Conservation (phyloP, 2,113 vertebrate species). For the Brachirus orientalis region DNA sequence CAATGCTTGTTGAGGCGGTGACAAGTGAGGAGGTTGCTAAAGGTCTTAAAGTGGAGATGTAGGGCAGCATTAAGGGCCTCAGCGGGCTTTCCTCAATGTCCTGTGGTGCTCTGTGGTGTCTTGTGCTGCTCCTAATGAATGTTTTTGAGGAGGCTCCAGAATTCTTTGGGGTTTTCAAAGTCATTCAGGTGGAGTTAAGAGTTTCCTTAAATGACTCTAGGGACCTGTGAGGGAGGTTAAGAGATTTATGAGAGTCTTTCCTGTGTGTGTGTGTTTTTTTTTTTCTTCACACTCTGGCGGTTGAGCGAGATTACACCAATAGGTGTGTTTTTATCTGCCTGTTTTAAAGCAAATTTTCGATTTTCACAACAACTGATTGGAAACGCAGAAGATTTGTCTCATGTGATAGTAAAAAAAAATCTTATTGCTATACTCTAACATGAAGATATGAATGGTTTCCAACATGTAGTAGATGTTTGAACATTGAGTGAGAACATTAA, state of each 20-base stretch:
- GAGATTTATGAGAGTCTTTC: background rate
- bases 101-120: background rate
- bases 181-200: background rate
- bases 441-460: too few species aligned
- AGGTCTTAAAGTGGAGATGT: background rate
- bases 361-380: too few species aligned
- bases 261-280: background rate
- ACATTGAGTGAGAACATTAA: too few species aligned
- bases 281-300: background rate
- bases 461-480: too few species aligned
- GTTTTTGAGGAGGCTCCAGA: background rate
- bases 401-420: too few species aligned
- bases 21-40: constrained; percentile 3
- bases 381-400: too few species aligned
- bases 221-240: background rate
- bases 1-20: background rate
- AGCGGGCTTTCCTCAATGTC: background rate
- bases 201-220: too few species aligned
- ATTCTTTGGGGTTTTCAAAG: background rate
- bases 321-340: too few species aligned
- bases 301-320: background rate
- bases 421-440: too few species aligned
- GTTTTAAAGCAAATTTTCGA: too few species aligned
- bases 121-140: constrained; percentile 2
- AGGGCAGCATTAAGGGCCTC: background rate